Evolutionary conservation across 2,888 invertebrate species (phyloP), one percentile per base, ranked within the genome.

Genomic region (Agrotis segetum): DNA sequence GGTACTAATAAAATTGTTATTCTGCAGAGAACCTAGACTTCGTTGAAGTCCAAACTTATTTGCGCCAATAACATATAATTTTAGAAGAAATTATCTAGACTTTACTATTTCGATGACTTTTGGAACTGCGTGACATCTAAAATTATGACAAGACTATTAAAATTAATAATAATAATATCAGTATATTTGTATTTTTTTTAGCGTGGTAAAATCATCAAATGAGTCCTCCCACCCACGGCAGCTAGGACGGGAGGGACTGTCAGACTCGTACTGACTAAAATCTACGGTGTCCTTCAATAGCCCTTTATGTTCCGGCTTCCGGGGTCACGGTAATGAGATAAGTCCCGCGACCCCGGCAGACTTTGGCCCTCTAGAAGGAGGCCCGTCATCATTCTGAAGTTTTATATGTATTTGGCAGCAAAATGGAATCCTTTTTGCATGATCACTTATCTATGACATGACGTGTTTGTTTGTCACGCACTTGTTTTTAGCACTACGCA

Each of bases 21-120:
- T n/a, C 14, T 40, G 34, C 29, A 7, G 5, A 19, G 17, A 21
- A 16, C 21, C 50, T 14, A 40, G 34, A 24, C 46, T 16, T 21
- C 55, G 34, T 24, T 29, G 29, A 63, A 63, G 63, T 64, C 21
- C 46, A 58, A 64, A 63, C 11, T 7, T 56, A 69, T 69, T 68
- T 56, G 4, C 49, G 9, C 9, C 63, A 34, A 58, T 72, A 46
- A 21, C 13, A 46, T 1, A 49, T 16, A 19, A 50, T 63, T 58
- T n/a, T 11, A 46, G n/a, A 55, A 21, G 3, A 50, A 46, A 46
- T 50, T 11, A 34, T 17, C 9, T 29, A 19, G 34, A 55, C 53
- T 55, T 68, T 53, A 66, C n/a, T 14, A 19, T 64, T 44, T 14
- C 16, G 21, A 44, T 13, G 19, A 29, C n/a, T 19, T 6, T n/a